Percentiles rank a stretch among this genome's conserved stretches.
Conservation (phyloP, 2,797 vertebrate genomes). For the Clarias fuscus region DNA sequence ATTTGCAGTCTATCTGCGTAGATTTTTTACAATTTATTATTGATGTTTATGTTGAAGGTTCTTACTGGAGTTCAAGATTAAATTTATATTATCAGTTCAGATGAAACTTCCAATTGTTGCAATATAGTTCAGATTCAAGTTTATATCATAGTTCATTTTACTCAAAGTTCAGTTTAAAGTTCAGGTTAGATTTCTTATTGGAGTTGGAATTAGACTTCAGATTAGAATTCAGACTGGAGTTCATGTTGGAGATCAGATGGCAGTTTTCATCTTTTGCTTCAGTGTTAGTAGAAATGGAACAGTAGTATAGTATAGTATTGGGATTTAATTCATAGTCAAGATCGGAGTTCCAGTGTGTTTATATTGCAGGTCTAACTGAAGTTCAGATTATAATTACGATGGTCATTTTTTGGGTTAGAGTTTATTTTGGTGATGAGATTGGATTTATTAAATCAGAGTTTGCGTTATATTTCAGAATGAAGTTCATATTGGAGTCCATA, state of each 20-base stretch:
- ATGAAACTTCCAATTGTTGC: neutral
- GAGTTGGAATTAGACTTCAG: neutral
- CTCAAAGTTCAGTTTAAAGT: neutral
- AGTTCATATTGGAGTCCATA: neutral
- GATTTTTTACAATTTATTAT: no score
- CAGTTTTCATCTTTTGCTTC: neutral
- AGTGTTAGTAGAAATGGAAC: neutral
- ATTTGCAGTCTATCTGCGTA: neutral
- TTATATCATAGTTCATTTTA: no score
- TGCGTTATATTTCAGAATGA: neutral
- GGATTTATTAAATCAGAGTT: neutral
- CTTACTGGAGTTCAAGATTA: no score
- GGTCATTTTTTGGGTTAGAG: neutral
- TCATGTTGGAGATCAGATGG: neutral
- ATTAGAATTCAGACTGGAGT: neutral
- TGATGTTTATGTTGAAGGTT: no score
- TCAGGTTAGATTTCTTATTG: no score
- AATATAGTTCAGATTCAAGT: neutral
- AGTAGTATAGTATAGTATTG: neutral
- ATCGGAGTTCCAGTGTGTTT: no score
- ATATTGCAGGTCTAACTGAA: neutral
- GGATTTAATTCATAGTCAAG: neutral
- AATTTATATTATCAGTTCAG: no score
- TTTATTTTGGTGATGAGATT: neutral
- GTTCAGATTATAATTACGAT: neutral